Evolutionary conservation across 2,797 vertebrate genomes (phyloP).

Genomic region (Anisognathus igniventris): DNA sequence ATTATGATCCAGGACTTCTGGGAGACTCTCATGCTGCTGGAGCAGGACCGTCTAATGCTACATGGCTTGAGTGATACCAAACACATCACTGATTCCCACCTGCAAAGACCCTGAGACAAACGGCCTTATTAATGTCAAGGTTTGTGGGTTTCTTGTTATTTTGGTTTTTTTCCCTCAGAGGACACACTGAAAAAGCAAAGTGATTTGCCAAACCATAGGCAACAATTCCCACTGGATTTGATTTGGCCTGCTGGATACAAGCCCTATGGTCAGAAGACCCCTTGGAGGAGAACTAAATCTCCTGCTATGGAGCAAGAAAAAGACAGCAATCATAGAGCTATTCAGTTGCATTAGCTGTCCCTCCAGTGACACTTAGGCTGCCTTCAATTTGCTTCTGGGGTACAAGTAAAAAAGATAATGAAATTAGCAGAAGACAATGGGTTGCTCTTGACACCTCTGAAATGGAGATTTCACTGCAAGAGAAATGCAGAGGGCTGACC

Average conservation of each 20-base stretch:
- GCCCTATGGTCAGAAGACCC: not conserved
- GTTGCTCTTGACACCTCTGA: not conserved
- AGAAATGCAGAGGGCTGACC: not conserved
- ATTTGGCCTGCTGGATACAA: not conserved
- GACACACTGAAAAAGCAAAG: not conserved
- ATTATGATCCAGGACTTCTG: not conserved
- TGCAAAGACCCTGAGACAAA: not conserved
- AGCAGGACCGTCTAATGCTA: not conserved
- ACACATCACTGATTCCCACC: not conserved
- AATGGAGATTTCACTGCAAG: not conserved
- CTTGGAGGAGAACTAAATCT: not conserved
- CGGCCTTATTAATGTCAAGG: not conserved
- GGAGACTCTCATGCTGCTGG: not conserved
- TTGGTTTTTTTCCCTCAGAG: not conserved
- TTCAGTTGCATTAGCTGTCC: not conserved
- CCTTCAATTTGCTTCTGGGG: not conserved
- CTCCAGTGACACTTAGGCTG: not conserved
- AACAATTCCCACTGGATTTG: not conserved
- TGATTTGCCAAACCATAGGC: not conserved
- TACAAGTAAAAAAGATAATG: not conserved
- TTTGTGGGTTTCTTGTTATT: not conserved
- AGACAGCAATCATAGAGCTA: not conserved
- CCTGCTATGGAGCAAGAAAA: not conserved
- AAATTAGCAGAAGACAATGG: not conserved
- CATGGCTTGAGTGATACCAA: not conserved